Base-by-base conservation (phyloP, 2,113 vertebrate species). In the Hippolais icterina region DNA sequence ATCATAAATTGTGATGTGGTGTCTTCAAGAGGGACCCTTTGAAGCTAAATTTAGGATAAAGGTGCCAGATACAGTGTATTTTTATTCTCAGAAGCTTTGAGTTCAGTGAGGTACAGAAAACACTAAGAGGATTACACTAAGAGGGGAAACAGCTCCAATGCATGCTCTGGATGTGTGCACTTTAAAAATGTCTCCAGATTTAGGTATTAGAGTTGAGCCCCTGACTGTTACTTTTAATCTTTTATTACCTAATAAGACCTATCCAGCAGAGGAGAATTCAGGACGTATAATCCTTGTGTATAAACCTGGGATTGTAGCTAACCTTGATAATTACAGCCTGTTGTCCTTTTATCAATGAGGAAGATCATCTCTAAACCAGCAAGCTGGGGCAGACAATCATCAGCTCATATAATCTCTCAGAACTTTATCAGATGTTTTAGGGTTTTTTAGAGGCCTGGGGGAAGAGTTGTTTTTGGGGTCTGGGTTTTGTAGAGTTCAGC, bases 91-190 rank as follows among this genome's bases (percentile, higher is more conserved):
- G 92, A 92, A 66, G 71, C 85, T 83, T 90, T 24, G 65, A 91
- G 95, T 89, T 96, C 94, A 88, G 71, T 74, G 94, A 93, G 61
- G 90, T 96, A 87, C 79, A 95, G 91, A 95, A 94, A 85, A 79
- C 53, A 37, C 92, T 98, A 98, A 98, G 96, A 98, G 97, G 97
- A 98, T 98, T 98, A 98, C 56, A 37, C 75, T 91, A 92, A 97
- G 91, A 97, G 94, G 77, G 77, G 90, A 78, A 64, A 96, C 83
- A 46, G 75, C 92, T 97, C 77, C 46, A 22, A 24, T 76, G 9
- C 39, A 3, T 19, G 47, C 74, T 93, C 83, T 86, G 78, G 61
- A 66, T 96, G 59, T 92, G 91, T 89, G 76, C 39, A 27, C 86
- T 96, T 96, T 63, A 86, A 96, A 97, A 97, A 94, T 44, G 17